Conservation (phyloP, 2,797 vertebrate genomes). For the Melanotaenia parkinsoni region DNA sequence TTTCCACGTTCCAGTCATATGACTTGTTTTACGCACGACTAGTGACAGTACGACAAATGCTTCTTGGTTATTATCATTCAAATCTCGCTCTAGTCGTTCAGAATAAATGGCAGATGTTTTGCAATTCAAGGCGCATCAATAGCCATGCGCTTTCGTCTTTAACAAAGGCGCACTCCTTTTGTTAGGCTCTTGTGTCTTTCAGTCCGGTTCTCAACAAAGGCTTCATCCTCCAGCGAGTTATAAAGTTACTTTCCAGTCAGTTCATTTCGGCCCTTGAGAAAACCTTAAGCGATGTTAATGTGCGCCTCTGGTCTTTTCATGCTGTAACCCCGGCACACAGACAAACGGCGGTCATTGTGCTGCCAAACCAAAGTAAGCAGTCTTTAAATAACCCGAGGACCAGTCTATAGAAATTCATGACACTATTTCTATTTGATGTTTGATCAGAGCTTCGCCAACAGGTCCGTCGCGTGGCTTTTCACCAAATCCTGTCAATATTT, state of each 20-base stretch:
- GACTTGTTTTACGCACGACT: constrained; percentile 63
- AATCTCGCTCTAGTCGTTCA: constrained; percentile 75
- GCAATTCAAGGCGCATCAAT: constrained; percentile 87
- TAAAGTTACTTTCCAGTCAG: constrained; percentile 88
- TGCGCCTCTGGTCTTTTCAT: constrained; percentile 83
- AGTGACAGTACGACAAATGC: constrained; percentile 58
- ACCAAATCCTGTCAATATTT: constrained; percentile 54
- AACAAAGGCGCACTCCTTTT: constrained; percentile 82
- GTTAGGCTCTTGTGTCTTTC: constrained; percentile 83
- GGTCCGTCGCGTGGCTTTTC: constrained; percentile 80
- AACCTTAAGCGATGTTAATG: constrained; percentile 89
- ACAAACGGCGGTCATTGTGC: constrained; percentile 83
- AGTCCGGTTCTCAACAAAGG: constrained; percentile 78
- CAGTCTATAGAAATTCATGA: constrained; percentile 89
- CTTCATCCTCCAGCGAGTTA: constrained; percentile 87
- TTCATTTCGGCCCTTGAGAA: constrained; percentile 85
- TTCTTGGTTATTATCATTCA: constrained; percentile 80
- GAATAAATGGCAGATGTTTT: constrained; percentile 89
- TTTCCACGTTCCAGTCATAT: constrained; percentile 37
- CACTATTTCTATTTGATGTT: constrained; percentile 79
- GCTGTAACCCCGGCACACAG: constrained; percentile 78
- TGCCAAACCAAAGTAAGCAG: constrained; percentile 77
- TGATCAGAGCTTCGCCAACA: constrained; percentile 76
- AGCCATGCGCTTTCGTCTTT: constrained; percentile 79
- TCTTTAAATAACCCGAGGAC: constrained; percentile 78